Percentiles rank a stretch among this genome's conserved stretches.
These are phyloP conservation scores for Craseonycteris thonglongyai DNA, from an alignment of 2,113 vertebrate genomes.

Conservation along the genomic window DNA sequence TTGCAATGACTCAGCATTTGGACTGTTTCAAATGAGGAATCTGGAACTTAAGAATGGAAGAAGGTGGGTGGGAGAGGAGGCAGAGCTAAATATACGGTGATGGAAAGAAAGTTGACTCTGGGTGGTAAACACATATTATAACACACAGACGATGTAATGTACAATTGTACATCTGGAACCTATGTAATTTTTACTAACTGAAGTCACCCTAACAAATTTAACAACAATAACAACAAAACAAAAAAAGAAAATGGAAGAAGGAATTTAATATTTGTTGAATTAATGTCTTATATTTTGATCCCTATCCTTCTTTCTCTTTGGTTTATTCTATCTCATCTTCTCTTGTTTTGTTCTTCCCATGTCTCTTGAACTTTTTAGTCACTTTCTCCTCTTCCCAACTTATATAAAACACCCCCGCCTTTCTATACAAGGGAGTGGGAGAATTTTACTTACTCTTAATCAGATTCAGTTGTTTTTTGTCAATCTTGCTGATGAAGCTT, in stretches of 20 bases:
- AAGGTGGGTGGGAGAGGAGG: no score
- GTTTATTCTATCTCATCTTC: not conserved
- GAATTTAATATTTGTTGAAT: not conserved
- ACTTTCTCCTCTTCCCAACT: not conserved
- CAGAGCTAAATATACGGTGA: no score
- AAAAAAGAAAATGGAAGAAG: no score
- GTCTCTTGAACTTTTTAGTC: not conserved
- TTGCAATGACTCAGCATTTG: not conserved
- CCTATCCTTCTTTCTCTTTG: not conserved
- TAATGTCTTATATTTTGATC: not conserved
- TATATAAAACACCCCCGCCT: not conserved
- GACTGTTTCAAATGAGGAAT: not conserved
- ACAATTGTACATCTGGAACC: no score
- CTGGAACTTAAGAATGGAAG: not conserved
- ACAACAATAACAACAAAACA: no score
- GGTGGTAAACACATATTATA: no score
- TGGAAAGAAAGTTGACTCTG: no score
- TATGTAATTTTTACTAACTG: no score
- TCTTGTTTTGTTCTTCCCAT: not conserved
- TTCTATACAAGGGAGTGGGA: not conserved
- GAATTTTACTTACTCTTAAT: not conserved
- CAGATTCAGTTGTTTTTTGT: not conserved
- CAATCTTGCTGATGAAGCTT: not conserved
- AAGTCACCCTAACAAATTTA: no score
- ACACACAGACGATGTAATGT: no score